Evolutionary conservation across 2,113 vertebrate species (phyloP).

Genomic region (Oncorhynchus kisutch): DNA sequence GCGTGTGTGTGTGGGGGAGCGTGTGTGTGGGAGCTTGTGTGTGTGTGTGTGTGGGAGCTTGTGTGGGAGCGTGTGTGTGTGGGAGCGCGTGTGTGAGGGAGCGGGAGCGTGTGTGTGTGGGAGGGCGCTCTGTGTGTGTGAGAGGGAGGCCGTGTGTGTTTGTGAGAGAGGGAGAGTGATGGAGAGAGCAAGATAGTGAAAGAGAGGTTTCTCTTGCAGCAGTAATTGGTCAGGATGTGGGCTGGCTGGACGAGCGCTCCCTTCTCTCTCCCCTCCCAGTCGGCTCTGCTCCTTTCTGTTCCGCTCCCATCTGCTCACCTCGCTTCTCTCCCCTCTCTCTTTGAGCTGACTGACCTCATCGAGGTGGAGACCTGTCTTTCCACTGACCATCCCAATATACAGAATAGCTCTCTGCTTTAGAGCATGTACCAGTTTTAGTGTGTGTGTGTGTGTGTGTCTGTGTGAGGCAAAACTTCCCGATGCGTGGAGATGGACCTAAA

Average conservation of each 20-base stretch:
- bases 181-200: conserved; percentile 29
- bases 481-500: conserved; percentile 68
- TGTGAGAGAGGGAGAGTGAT: not conserved
- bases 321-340: conserved; percentile 42
- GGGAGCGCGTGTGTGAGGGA: no score
- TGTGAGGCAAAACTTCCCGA: conserved; percentile 19
- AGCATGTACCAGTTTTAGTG: conserved; percentile 16
- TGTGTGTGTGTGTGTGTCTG: not conserved
- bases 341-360: conserved; percentile 64
- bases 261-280: conserved; percentile 39
- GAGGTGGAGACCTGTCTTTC: conserved; percentile 58
- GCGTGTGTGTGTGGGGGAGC: accelerated
- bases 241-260: conserved; percentile 52
- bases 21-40: accelerated
- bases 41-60: accelerated
- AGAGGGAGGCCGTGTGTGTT: no score
- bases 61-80: no score
- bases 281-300: conserved; percentile 56
- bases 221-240: conserved; percentile 71
- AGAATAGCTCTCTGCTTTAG: conserved; percentile 11
- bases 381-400: conserved; percentile 27
- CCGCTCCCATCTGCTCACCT: conserved; percentile 56
- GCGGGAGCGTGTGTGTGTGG: no score
- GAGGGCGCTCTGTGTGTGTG: no score
- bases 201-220: conserved; percentile 55